These are phyloP conservation scores for Kryptopterus vitreolus DNA, from an alignment of 2,797 vertebrate species.

Conservation along the genomic window DNA sequence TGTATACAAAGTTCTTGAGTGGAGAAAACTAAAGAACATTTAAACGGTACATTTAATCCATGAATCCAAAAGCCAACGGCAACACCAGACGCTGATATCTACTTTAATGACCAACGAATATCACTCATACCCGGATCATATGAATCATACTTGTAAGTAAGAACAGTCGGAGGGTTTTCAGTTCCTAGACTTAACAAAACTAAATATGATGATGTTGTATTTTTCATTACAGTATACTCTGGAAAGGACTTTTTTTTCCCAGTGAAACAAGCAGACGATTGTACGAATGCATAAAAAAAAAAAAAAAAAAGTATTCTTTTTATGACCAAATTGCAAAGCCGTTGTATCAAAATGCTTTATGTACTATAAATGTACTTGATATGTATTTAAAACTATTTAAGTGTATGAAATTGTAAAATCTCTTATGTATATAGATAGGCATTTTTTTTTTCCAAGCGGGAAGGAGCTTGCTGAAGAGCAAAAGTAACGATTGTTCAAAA, in stretches of 20 bases:
- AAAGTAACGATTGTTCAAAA: slow-evolving; percentile 62
- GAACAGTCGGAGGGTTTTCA: not conserved
- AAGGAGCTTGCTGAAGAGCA: slow-evolving; percentile 60
- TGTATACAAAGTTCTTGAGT: slow-evolving; percentile 14
- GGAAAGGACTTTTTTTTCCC: slow-evolving; percentile 25
- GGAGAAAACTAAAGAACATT: not conserved
- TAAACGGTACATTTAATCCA: slow-evolving; percentile 3
- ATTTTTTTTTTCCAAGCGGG: slow-evolving; percentile 66
- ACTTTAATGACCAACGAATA: slow-evolving; percentile 7
- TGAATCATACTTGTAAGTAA: not conserved
- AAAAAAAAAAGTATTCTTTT: slow-evolving; percentile 46
- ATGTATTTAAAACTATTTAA: slow-evolving; percentile 52
- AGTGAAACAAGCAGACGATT: slow-evolving; percentile 3
- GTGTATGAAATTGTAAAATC: slow-evolving; percentile 52
- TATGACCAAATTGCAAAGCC: slow-evolving; percentile 47
- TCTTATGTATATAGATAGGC: slow-evolving; percentile 65
- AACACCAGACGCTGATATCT: slow-evolving; percentile 23
- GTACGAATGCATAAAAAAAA: slow-evolving; percentile 15
- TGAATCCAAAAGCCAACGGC: slow-evolving; percentile 21
- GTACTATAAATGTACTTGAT: slow-evolving; percentile 51
- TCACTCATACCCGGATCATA: not conserved
- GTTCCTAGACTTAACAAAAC: not conserved
- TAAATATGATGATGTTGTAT: not conserved
- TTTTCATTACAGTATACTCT: not conserved
- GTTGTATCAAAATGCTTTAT: slow-evolving; percentile 54